Conservation (phyloP, 2,113 vertebrate genomes). For the Oxyura jamaicensis region DNA sequence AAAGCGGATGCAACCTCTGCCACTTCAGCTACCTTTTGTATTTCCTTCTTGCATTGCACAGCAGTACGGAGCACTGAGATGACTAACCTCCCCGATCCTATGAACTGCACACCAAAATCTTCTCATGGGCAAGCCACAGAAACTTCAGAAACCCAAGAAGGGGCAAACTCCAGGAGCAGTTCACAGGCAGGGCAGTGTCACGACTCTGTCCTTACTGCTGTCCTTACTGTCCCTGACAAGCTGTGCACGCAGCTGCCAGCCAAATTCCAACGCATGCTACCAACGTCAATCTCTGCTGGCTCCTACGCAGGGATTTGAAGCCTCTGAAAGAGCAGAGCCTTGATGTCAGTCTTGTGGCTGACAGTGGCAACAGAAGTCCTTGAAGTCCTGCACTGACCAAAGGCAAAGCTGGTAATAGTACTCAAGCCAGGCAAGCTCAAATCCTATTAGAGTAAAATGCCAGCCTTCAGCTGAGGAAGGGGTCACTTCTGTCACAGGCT, state of each 20-base stretch:
- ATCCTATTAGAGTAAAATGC: not conserved
- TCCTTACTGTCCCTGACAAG: not conserved
- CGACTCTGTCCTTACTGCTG: not conserved
- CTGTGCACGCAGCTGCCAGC: not conserved
- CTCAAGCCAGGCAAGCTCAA: not conserved
- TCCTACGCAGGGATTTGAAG: not conserved
- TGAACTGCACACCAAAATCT: not conserved
- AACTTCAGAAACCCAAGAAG: not conserved
- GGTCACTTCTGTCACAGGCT: not conserved
- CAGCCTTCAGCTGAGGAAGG: not conserved
- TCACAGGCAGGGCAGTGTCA: not conserved
- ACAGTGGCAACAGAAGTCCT: not conserved
- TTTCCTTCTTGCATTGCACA: not conserved
- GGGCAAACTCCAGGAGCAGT: not conserved
- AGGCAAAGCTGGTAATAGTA: not conserved
- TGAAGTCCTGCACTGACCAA: not conserved
- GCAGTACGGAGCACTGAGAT: not conserved
- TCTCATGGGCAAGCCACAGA: not conserved
- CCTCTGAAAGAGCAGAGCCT: not conserved
- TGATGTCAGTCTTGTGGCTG: slow-evolving; percentile 10
- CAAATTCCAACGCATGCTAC: not conserved
- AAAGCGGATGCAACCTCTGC: not conserved
- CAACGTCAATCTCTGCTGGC: not conserved
- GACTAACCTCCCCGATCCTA: not conserved
- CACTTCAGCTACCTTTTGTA: not conserved